A percentile compares a stretch with the other conserved stretches of the same genome.
phyloP scores from a whole-genome alignment of 2,113 vertebrate species.

The Coracopsis vasa region DNA sequence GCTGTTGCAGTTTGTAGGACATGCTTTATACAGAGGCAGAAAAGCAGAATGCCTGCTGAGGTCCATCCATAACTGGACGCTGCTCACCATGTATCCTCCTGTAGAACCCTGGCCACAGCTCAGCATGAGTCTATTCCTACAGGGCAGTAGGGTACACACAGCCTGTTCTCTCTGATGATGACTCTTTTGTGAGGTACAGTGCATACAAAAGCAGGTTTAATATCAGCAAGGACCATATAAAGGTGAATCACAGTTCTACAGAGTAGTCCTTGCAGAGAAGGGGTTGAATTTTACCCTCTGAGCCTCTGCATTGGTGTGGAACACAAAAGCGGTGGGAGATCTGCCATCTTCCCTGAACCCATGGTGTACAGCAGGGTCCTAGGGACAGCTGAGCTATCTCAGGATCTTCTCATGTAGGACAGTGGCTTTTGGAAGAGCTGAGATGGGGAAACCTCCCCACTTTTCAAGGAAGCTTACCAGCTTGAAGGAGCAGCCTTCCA shows the following conservation, averaged over 20 bases:
- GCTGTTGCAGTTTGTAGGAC: background rate
- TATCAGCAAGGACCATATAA: background rate
- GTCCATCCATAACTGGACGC: background rate
- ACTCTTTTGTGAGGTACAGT: background rate
- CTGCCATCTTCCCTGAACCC: background rate
- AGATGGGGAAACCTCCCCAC: background rate
- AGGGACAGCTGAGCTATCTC: background rate
- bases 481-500: background rate
- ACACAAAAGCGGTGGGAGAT: background rate
- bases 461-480: background rate
- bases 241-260: background rate
- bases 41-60: background rate
- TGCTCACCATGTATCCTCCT: accelerated
- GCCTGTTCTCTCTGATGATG: accelerated
- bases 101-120: background rate
- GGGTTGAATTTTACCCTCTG: background rate
- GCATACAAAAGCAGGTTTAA: background rate
- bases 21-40: background rate
- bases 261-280: background rate
- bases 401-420: background rate
- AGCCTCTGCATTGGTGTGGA: background rate
- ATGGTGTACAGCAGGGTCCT: background rate
- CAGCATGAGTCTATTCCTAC: background rate
- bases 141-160: background rate
- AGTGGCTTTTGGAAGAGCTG: background rate